Evolutionary conservation across 2,113 vertebrate species (phyloP), one percentile per base, ranked within the genome.

Genomic region (Pseudolaguvia tuberculata): DNA sequence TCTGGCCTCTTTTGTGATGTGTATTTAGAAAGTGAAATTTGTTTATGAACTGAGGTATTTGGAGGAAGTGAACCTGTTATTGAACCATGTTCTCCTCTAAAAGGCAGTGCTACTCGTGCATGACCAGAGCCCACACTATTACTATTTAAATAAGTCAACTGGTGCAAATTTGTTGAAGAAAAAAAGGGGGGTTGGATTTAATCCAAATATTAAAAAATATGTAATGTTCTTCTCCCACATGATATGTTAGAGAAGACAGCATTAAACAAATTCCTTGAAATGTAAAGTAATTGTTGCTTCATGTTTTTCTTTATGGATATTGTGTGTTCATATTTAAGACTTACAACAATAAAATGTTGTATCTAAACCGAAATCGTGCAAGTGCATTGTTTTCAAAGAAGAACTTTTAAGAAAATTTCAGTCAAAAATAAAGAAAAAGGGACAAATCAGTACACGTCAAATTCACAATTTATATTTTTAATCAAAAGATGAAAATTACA

Each of bases 291-390:
- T 82, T 85, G 85, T 86, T 87, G 84, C 77, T 82, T 88, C 82
- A 85, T 85, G 85, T 90, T 89, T 90, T 89, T 90, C 87, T 88
- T 84, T 90, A 88, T 87, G 85, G 87, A 85, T 85, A 87, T 80
- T 88, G 84, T 90, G 87, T 90, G 89, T 86, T 88, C 88, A 88
- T 90, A 89, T 90, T 90, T 90, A 91, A 91, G 86, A 89, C 87
- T 90, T 87, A 89, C 85, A 89, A 88, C 86, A 90, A 90, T 88
- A 90, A 91, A 91, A 88, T 86, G 88, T 88, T 90, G 85, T 87
- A 87, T 86, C 85, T 87, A 88, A 87, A 84, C 62, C 58, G 14
- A 71, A 69, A 7, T 6, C 59, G 42, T 31, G 25, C 78, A n/a
- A 23, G 65, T 73, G 29, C 70, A 27, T 48, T 25, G 10, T 5